phyloP scores from a whole-genome alignment of 2,797 vertebrate genomes.

The Choloepus didactylus region DNA sequence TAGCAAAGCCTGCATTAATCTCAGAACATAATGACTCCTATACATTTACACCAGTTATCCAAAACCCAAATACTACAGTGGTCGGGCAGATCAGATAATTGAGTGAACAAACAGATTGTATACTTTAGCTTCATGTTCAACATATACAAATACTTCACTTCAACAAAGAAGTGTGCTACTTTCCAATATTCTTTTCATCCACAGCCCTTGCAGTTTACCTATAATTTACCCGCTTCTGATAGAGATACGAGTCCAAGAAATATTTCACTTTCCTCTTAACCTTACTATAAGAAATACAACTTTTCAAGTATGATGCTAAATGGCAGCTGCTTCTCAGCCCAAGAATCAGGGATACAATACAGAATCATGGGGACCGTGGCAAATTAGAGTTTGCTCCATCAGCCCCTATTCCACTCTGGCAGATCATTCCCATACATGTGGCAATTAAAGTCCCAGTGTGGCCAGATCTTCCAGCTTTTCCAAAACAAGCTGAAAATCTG shows the following conservation, averaged over 20 bases:
- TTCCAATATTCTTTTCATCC: not conserved
- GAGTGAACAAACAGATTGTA: not conserved
- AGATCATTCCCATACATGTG: not conserved
- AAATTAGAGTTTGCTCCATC: not conserved
- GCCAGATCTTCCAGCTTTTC: not conserved
- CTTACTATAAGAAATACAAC: not conserved
- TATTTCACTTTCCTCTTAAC: not conserved
- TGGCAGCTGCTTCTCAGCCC: not conserved
- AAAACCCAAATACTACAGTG: not conserved
- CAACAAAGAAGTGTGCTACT: not conserved
- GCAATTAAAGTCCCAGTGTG: not conserved
- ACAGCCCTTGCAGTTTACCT: not conserved
- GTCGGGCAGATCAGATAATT: not conserved
- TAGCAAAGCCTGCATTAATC: constrained; percentile 34
- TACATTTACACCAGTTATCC: not conserved
- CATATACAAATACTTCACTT: not conserved
- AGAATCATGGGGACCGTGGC: not conserved
- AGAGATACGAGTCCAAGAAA: not conserved
- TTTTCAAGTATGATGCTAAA: not conserved
- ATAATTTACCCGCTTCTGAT: not conserved
- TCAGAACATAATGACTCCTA: not conserved
- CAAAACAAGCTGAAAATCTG: not conserved
- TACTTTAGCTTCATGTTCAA: not conserved
- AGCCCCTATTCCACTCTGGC: not conserved
- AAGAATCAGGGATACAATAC: not conserved